Conservation (phyloP, 2,797 vertebrate genomes). For the Siniperca undulata region DNA sequence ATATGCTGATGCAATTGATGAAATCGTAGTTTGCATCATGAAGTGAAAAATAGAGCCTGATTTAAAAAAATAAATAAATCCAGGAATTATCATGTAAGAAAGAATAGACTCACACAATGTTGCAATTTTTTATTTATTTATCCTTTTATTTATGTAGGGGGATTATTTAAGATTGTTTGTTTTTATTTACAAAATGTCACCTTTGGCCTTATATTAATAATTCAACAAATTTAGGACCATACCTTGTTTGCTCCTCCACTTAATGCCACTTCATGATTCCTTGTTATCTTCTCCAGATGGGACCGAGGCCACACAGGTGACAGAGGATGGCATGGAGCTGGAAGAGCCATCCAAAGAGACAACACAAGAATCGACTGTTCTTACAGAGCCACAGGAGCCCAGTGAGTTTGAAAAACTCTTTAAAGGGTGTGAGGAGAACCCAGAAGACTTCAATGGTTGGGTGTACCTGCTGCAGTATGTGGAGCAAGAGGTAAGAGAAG, state of each 20-base stretch:
- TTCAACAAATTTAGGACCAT: not conserved
- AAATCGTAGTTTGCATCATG: no score
- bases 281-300: constrained; percentile 33
- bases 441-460: constrained; percentile 98
- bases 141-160: no score
- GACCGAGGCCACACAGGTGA: constrained; percentile 77
- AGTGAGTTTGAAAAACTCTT: constrained; percentile 95
- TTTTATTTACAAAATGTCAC: not conserved
- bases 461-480: constrained; percentile 97
- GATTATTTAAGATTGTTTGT: no score
- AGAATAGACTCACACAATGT: no score
- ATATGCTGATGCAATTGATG: no score
- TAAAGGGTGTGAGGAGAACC: constrained; percentile 93
- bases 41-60: no score
- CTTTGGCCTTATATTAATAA: not conserved
- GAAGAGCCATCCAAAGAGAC: constrained; percentile 87
- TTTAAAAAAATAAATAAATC: no score
- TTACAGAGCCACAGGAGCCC: constrained; percentile 83
- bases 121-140: no score
- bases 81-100: no score
- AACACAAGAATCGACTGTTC: constrained; percentile 73
- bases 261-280: not conserved
- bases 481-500: constrained; percentile 93
- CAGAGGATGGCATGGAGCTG: constrained; percentile 85
- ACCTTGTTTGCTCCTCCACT: not conserved